Percentiles rank a stretch among this genome's conserved stretches.
These are phyloP conservation scores for Syngnathus scovelli DNA, from an alignment of 2,113 vertebrate genomes.

Conservation along the genomic window DNA sequence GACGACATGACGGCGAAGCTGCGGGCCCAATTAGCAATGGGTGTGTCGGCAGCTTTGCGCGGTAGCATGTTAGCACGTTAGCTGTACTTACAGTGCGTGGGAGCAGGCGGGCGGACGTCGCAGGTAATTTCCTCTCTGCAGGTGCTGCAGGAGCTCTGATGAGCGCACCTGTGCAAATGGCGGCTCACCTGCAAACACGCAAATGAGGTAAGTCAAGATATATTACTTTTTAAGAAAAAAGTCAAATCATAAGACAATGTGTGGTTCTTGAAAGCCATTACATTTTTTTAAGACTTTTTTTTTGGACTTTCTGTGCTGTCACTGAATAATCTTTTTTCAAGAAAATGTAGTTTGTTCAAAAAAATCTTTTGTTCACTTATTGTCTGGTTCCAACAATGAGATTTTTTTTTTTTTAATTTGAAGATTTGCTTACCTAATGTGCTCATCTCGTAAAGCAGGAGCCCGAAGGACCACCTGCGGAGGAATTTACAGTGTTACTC, in stretches of 20 bases:
- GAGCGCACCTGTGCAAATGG: constrained; percentile 78
- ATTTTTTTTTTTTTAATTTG: too few relatives aligned
- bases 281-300: too few relatives aligned
- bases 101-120: constrained; percentile 76
- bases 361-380: too few relatives aligned
- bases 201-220: too few relatives aligned
- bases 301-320: too few relatives aligned
- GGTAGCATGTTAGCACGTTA: not conserved
- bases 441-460: constrained; percentile 89
- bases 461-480: constrained; percentile 90
- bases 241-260: too few relatives aligned
- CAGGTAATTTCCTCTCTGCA: constrained; percentile 78
- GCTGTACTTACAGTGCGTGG: constrained; percentile 71
- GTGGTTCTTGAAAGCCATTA: too few relatives aligned
- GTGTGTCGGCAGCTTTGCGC: not conserved
- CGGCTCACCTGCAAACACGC: constrained; percentile 74
- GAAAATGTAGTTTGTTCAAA: too few relatives aligned
- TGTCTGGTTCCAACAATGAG: too few relatives aligned
- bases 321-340: too few relatives aligned
- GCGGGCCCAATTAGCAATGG: not conserved
- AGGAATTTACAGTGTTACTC: not conserved
- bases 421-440: constrained; percentile 77
- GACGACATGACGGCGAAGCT: constrained; percentile 79
- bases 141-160: constrained; percentile 76
- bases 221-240: too few relatives aligned